phyloP scores from a whole-genome alignment of 2,113 vertebrate species.

The Caloenas nicobarica region DNA sequence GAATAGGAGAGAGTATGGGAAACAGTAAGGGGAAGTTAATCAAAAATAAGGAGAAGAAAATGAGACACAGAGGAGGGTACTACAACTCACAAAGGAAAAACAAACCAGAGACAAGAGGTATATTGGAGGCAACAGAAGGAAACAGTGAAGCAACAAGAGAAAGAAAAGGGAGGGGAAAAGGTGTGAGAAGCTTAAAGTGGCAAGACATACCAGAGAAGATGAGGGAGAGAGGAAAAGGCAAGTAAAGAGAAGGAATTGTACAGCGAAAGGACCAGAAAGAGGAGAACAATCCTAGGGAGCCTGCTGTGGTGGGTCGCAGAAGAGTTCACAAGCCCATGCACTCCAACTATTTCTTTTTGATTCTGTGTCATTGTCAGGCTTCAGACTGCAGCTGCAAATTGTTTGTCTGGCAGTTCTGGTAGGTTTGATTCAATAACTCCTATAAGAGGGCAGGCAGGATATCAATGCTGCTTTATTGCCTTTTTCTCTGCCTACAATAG shows the following conservation, averaged over 20 bases:
- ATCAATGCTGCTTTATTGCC: conserved; percentile 77
- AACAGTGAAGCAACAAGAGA: background rate
- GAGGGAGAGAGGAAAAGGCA: background rate
- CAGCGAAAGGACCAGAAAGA: conserved; percentile 30
- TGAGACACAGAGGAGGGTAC: background rate
- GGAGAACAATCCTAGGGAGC: conserved; percentile 65
- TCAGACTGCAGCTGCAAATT: conserved; percentile 75
- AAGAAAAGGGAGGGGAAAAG: background rate
- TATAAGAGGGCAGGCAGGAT: conserved; percentile 76
- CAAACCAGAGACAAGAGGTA: background rate
- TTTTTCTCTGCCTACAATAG: conserved; percentile 77
- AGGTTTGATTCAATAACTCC: conserved; percentile 77
- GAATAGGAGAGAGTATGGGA: background rate
- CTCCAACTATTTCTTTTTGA: conserved; percentile 74
- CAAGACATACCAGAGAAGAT: background rate
- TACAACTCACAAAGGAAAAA: background rate
- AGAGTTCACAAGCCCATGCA: conserved; percentile 61
- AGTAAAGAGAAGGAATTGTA: conserved; percentile 21
- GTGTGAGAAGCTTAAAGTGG: background rate
- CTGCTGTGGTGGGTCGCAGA: conserved; percentile 64
- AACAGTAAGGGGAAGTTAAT: background rate
- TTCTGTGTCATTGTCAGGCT: conserved; percentile 73
- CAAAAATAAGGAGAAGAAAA: background rate
- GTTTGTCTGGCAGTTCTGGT: conserved; percentile 77
- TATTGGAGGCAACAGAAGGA: background rate